phyloP scores from a whole-genome alignment of 2,888 invertebrate genomes.

The Orchestes rusci region DNA sequence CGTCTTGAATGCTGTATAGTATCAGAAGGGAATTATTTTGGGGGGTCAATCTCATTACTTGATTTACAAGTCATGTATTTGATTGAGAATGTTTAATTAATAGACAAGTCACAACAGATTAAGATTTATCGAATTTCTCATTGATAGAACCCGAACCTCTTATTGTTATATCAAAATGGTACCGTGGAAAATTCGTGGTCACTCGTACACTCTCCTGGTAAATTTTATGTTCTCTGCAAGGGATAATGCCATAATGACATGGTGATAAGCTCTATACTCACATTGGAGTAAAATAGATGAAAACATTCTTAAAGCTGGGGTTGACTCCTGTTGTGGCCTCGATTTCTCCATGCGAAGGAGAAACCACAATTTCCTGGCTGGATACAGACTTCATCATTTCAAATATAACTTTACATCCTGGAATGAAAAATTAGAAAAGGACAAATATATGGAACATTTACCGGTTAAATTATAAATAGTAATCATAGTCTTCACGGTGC shows the following conservation, averaged over 20 bases:
- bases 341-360: slow-evolving; percentile 30
- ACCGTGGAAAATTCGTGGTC: slow-evolving; percentile 32
- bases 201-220: slow-evolving; percentile 32
- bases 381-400: slow-evolving; percentile 27
- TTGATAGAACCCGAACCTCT: slow-evolving; percentile 31
- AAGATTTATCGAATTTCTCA: slow-evolving; percentile 29
- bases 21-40: too few relatives aligned
- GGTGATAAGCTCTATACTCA: slow-evolving; percentile 16
- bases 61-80: too few relatives aligned
- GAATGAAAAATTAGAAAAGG: slow-evolving; percentile 8
- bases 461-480: slow-evolving; percentile 33
- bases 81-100: too few relatives aligned
- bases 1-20: too few relatives aligned
- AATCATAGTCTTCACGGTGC: slow-evolving; percentile 28
- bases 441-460: slow-evolving; percentile 14
- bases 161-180: slow-evolving; percentile 31
- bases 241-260: too few relatives aligned
- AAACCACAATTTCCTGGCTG: slow-evolving; percentile 26
- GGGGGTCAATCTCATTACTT: too few relatives aligned
- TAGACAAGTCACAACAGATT: too few relatives aligned
- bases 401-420: slow-evolving; percentile 27
- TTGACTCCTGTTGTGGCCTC: slow-evolving; percentile 28
- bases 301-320: slow-evolving; percentile 28
- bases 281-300: slow-evolving; percentile 33
- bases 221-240: slow-evolving; percentile 28